These are phyloP conservation scores for Eurytoma californica DNA, from an alignment of 2,888 invertebrate species.

Conservation along the genomic window DNA sequence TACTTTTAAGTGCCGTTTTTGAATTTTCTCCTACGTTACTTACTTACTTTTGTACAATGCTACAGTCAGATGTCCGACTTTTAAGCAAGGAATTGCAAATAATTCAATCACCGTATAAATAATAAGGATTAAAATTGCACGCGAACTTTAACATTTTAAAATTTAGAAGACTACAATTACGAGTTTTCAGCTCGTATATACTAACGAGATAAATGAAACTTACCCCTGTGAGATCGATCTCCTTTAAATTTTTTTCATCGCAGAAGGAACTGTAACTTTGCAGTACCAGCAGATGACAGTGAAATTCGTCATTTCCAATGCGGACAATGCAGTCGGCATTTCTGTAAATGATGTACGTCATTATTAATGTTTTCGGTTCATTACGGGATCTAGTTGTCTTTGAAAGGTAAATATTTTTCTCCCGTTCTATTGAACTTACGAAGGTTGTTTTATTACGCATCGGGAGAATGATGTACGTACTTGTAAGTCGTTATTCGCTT, in stretches of 20 bases:
- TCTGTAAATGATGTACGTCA: constrained; percentile 70
- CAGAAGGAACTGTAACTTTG: constrained; percentile 83
- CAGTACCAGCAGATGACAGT: constrained; percentile 82
- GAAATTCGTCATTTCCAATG: constrained; percentile 81
- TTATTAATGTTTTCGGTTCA: no score
- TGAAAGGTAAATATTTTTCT: no score
- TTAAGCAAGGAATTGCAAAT: no score
- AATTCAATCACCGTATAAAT: no score
- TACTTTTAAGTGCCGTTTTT: constrained; percentile 25
- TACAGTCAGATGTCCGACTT: no score
- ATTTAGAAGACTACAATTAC: no score
- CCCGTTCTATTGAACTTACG: no score
- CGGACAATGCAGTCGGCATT: constrained; percentile 83
- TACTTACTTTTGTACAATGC: neutral
- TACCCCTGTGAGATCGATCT: constrained; percentile 69
- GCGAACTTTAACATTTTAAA: no score
- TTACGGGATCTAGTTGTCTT: neutral
- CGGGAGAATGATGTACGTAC: constrained; percentile 74
- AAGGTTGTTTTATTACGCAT: neutral
- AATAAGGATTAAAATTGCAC: no score
- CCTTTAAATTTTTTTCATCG: constrained; percentile 75
- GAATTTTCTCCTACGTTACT: neutral
- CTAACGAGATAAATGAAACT: constrained; percentile 50
- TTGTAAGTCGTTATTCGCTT: constrained; percentile 81
- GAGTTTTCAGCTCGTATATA: no score